These are phyloP conservation scores for Dorcus hopei DNA, from an alignment of 2,888 invertebrate genomes.

Conservation along the genomic window DNA sequence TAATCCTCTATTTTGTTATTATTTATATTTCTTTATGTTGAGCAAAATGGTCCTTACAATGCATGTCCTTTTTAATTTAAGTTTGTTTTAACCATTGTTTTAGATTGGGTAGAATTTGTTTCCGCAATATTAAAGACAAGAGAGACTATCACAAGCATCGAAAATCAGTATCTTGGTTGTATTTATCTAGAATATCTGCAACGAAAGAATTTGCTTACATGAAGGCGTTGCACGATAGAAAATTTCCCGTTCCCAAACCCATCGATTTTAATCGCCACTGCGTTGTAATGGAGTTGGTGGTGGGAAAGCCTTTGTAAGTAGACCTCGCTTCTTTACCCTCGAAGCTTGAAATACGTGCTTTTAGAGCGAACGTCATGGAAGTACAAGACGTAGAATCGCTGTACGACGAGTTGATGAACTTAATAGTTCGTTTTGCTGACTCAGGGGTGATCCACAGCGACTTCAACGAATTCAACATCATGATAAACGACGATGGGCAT, in stretches of 20 bases:
- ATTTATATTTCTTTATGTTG: background rate
- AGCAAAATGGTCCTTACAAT: too few species aligned
- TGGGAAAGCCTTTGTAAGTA: constrained; percentile 76
- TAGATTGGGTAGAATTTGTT: constrained; percentile 91
- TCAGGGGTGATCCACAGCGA: constrained; percentile 98
- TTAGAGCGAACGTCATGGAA: constrained; percentile 59
- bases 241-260: constrained; percentile 93
- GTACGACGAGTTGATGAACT: constrained; percentile 91
- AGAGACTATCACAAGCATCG: constrained; percentile 95
- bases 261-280: constrained; percentile 94
- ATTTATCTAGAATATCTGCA: constrained; percentile 93
- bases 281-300: constrained; percentile 91
- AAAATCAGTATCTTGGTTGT: constrained; percentile 90
- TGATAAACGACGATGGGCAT: constrained; percentile 76
- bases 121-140: constrained; percentile 92
- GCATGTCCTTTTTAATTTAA: background rate
- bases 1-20: too few species aligned
- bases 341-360: constrained; percentile 13
- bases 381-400: constrained; percentile 69
- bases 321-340: background rate
- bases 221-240: constrained; percentile 86
- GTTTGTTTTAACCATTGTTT: constrained; percentile 15
- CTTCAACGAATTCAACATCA: constrained; percentile 98
- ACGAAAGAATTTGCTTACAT: constrained; percentile 97
- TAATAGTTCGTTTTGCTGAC: constrained; percentile 86